These are phyloP conservation scores for Menidia menidia DNA, from an alignment of 2,797 vertebrate species.

Conservation along the genomic window DNA sequence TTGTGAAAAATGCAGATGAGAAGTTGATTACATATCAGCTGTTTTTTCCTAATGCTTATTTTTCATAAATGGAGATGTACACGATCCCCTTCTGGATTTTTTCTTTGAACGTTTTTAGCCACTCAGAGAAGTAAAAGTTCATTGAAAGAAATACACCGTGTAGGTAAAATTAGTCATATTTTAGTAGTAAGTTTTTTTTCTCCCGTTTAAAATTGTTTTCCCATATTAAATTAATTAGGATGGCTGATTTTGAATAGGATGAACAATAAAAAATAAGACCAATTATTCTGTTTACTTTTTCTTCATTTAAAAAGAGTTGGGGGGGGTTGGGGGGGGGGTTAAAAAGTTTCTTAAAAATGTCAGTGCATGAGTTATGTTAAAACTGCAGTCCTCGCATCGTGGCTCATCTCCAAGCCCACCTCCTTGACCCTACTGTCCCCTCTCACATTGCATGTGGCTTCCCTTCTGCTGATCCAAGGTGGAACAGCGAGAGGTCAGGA, in stretches of 20 bases:
- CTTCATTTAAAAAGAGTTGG: not conserved
- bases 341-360: slow-evolving; percentile 6
- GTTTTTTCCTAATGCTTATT: not conserved
- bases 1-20: not conserved
- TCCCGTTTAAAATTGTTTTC: too few species aligned
- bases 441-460: slow-evolving; percentile 74
- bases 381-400: slow-evolving; percentile 45
- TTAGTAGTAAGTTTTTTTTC: too few species aligned
- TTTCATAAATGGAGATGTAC: not conserved
- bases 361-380: slow-evolving; percentile 22
- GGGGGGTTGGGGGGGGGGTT: not conserved
- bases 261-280: not conserved
- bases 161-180: too few species aligned
- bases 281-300: not conserved
- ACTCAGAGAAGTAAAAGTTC: not conserved
- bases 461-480: slow-evolving; percentile 77
- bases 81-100: not conserved
- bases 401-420: slow-evolving; percentile 69
- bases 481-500: slow-evolving; percentile 80
- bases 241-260: not conserved
- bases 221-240: not conserved
- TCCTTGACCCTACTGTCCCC: slow-evolving; percentile 78
- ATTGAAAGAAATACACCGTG: too few species aligned
- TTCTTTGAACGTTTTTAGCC: not conserved
- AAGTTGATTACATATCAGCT: slow-evolving; percentile 1